Percentiles rank a stretch among this genome's conserved stretches.
These are phyloP conservation scores for Stenotaenia linearis DNA, from an alignment of 2,888 invertebrate species.

Conservation along the genomic window DNA sequence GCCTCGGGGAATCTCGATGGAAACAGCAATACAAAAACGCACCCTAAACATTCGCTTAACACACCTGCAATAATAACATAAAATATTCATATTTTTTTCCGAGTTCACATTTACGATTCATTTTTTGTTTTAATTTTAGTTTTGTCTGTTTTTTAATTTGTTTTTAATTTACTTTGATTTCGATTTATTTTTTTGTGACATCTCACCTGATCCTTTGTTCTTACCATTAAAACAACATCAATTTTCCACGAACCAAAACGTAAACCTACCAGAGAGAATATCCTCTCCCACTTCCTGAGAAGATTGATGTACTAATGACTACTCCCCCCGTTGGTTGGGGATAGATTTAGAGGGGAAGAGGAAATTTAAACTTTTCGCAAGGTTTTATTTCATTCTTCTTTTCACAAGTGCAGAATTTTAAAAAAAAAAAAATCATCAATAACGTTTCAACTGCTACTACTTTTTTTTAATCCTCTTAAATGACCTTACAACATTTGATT, in stretches of 20 bases:
- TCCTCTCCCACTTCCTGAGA: slow-evolving; percentile 16
- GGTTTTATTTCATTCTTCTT: slow-evolving; percentile 24
- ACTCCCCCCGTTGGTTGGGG: slow-evolving; percentile 23
- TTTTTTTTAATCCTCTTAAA: neutral
- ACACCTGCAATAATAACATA: neutral
- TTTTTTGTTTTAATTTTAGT: neutral
- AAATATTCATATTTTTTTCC: neutral
- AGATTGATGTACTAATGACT: slow-evolving; percentile 26
- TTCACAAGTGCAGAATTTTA: neutral
- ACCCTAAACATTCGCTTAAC: neutral
- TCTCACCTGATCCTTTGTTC: neutral
- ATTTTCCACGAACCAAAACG: neutral
- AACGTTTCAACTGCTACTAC: neutral
- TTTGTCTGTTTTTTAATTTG: neutral
- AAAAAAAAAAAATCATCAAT: neutral
- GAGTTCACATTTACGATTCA: neutral
- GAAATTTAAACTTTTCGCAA: slow-evolving; percentile 16
- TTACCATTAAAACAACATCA: neutral
- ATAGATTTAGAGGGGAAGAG: slow-evolving; percentile 26
- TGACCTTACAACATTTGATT: neutral
- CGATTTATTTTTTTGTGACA: neutral
- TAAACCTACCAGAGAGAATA: neutral
- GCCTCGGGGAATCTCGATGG: slow-evolving; percentile 16
- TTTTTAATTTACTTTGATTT: neutral
- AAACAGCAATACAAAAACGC: neutral